Conservation (phyloP, 2,888 invertebrate species). For the Desoria tigrina region DNA sequence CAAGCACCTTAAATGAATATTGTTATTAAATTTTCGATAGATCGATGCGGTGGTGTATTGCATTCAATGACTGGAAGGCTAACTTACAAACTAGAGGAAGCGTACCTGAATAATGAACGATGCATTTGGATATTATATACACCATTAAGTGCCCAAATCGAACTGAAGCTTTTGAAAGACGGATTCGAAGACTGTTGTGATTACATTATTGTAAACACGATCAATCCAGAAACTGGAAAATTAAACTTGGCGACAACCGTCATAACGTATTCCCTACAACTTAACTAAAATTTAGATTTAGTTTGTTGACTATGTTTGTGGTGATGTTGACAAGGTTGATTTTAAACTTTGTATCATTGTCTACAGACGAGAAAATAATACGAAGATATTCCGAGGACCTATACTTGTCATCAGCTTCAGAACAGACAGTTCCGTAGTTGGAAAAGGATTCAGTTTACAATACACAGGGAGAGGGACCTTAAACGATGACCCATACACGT, state of each 20-base stretch:
- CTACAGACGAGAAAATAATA: conserved; percentile 27
- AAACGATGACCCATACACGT: neutral
- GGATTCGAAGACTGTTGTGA: conserved; percentile 38
- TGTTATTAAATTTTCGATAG: too few relatives aligned
- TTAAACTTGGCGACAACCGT: conserved; percentile 17
- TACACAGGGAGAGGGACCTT: neutral
- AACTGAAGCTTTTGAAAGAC: conserved; percentile 26
- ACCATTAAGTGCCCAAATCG: conserved; percentile 23
- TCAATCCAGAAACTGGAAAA: conserved; percentile 24
- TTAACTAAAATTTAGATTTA: neutral
- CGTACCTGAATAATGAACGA: conserved; percentile 26
- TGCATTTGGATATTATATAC: conserved; percentile 32
- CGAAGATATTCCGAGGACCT: conserved; percentile 20
- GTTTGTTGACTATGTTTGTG: neutral
- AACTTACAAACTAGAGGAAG: conserved; percentile 25
- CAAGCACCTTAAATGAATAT: too few relatives aligned
- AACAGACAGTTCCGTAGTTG: conserved; percentile 3
- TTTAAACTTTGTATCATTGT: conserved; percentile 6
- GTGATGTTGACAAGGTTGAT: too few relatives aligned
- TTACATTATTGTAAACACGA: conserved; percentile 25
- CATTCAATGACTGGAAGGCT: conserved; percentile 18
- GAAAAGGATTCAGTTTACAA: conserved; percentile 5
- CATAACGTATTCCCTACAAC: too few relatives aligned
- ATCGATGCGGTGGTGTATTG: conserved; percentile 31
- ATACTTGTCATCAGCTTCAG: conserved; percentile 14